Percentiles rank a stretch among this genome's conserved stretches.
Evolutionary conservation across 1,140 invertebrate species (phyloP).

Genomic region (Drosophila rhopaloa): DNA sequence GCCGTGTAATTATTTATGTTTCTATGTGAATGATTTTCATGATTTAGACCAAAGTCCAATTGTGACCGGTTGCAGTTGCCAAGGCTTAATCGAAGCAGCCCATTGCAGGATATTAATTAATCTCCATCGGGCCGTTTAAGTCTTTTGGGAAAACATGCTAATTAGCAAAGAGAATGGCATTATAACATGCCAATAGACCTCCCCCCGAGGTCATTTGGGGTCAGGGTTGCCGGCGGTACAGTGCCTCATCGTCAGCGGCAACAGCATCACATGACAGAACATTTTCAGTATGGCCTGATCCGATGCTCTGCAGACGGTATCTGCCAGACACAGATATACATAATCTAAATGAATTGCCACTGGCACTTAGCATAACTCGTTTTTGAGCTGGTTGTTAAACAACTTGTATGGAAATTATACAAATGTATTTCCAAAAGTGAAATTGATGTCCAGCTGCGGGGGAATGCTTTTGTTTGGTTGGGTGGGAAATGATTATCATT

Average conservation of each 20-base stretch:
- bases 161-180: slow-evolving; percentile 21
- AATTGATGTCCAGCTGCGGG: slow-evolving; percentile 21
- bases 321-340: slow-evolving; percentile 22
- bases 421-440: slow-evolving; percentile 38
- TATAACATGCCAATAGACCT: slow-evolving; percentile 9
- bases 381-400: slow-evolving; percentile 19
- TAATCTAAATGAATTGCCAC: slow-evolving; percentile 41
- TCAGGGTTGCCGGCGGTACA: slow-evolving; percentile 30
- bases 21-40: background rate
- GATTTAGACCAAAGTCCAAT: slow-evolving; percentile 32
- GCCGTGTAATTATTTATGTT: slow-evolving; percentile 26
- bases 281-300: slow-evolving; percentile 41
- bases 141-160: slow-evolving; percentile 20
- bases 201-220: slow-evolving; percentile 16
- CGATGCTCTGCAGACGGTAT: slow-evolving; percentile 16
- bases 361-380: slow-evolving; percentile 42
- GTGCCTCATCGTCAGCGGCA: slow-evolving; percentile 44
- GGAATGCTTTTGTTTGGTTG: background rate
- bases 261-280: slow-evolving; percentile 30
- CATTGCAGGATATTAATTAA: slow-evolving; percentile 26
- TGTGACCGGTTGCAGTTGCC: slow-evolving; percentile 18
- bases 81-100: slow-evolving; percentile 11
- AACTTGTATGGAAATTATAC: slow-evolving; percentile 34
- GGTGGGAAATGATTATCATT: slow-evolving; percentile 14
- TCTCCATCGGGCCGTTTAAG: slow-evolving; percentile 4